These are phyloP conservation scores for Clivina fossor DNA, from an alignment of 2,888 invertebrate species.

Conservation along the genomic window DNA sequence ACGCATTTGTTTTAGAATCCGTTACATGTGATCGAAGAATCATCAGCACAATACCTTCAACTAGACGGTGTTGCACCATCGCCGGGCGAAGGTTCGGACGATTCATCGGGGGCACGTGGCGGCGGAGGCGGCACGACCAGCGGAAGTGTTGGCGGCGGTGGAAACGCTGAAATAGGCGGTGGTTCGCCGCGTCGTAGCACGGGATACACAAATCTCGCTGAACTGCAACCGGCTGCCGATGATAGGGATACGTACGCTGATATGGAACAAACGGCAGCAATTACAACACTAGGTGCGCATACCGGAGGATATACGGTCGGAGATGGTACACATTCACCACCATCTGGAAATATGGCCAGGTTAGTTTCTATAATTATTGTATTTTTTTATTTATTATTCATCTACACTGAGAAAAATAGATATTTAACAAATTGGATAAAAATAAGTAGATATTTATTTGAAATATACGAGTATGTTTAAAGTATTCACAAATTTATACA, in stretches of 20 bases:
- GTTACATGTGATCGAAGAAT: slow-evolving; percentile 27
- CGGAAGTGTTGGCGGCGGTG: slow-evolving; percentile 2
- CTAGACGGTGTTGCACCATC: slow-evolving; percentile 18
- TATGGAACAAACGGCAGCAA: slow-evolving; percentile 25
- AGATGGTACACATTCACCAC: slow-evolving; percentile 14
- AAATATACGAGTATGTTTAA: no score
- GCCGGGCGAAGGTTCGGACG: slow-evolving; percentile 20
- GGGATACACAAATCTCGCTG: slow-evolving; percentile 19
- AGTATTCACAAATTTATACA: no score
- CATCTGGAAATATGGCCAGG: slow-evolving; percentile 25
- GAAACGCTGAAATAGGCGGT: neutral
- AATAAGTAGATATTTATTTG: neutral
- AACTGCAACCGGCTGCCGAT: slow-evolving; percentile 17
- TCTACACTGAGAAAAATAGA: neutral
- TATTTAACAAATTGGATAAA: neutral
- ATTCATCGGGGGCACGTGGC: slow-evolving; percentile 2
- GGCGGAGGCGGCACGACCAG: slow-evolving; percentile 4
- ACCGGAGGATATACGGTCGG: slow-evolving; percentile 9
- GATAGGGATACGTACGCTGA: slow-evolving; percentile 24
- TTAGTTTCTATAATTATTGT: slow-evolving; percentile 2
- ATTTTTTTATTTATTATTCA: neutral
- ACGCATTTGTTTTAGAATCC: no score
- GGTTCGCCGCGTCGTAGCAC: slow-evolving; percentile 8
- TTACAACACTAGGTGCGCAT: slow-evolving; percentile 18
- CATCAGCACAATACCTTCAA: slow-evolving; percentile 22